Percentiles rank a stretch among this genome's conserved stretches.
These are phyloP conservation scores for Biston stratarius DNA, from an alignment of 2,888 invertebrate species.

Conservation along the genomic window DNA sequence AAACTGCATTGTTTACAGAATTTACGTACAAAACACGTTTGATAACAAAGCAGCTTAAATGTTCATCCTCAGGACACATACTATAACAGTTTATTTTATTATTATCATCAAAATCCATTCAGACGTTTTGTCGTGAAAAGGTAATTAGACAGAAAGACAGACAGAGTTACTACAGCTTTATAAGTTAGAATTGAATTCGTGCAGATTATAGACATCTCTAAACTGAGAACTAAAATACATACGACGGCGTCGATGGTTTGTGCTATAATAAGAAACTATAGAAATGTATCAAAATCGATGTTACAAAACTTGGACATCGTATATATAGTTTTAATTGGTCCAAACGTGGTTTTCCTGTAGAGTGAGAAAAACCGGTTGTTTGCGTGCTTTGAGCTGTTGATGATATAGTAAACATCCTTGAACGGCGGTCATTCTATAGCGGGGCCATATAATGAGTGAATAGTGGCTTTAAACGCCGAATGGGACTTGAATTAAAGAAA, in stretches of 20 bases:
- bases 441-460: conserved; percentile 46
- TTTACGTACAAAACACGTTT: no score
- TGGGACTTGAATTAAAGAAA: neutral
- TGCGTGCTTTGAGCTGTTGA: conserved; percentile 32
- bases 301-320: neutral
- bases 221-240: no score
- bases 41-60: no score
- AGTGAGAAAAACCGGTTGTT: conserved; percentile 63
- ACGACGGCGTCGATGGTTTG: neutral
- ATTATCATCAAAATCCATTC: no score
- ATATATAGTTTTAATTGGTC: conserved; percentile 33
- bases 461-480: conserved; percentile 30
- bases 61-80: no score
- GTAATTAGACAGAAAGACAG: no score
- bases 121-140: no score
- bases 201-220: no score
- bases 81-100: no score
- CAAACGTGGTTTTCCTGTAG: conserved; percentile 37
- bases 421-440: conserved; percentile 51
- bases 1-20: no score
- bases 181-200: no score
- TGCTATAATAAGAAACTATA: neutral
- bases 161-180: no score
- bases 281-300: neutral
- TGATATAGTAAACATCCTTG: conserved; percentile 68